Percentiles rank a stretch among this genome's conserved stretches.
Evolutionary conservation across 2,888 invertebrate species (phyloP).

Genomic region (Argyresthia goedartella): DNA sequence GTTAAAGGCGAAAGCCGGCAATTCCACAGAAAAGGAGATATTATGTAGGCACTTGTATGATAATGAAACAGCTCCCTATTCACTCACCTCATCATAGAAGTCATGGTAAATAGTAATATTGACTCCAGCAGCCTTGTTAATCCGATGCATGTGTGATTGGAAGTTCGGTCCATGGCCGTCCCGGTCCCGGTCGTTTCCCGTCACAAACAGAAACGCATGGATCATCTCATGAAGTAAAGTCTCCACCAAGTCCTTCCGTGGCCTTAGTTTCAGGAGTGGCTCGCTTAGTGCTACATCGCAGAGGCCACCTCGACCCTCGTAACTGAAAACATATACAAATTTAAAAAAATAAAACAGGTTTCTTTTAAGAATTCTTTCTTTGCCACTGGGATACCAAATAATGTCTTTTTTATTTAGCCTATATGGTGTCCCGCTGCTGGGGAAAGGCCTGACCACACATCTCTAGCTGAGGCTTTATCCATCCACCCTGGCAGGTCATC

Average conservation of each 20-base stretch:
- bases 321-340: conserved; percentile 45
- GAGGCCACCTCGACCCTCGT: conserved; percentile 78
- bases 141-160: conserved; percentile 91
- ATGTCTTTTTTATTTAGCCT: no score
- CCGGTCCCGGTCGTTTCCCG: conserved; percentile 85
- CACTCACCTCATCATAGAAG: conserved; percentile 92
- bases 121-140: conserved; percentile 88
- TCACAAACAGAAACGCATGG: conserved; percentile 95
- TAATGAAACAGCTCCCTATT: no score
- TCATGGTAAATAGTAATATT: conserved; percentile 94
- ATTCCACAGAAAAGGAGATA: no score
- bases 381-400: no score
- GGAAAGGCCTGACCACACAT: no score
- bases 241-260: conserved; percentile 95
- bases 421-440: no score
- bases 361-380: no score
- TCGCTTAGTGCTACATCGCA: conserved; percentile 90
- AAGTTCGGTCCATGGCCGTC: conserved; percentile 98
- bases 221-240: conserved; percentile 99
- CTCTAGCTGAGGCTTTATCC: no score
- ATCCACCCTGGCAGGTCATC: no score
- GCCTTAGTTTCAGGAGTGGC: conserved; percentile 91
- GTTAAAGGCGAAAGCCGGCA: no score
- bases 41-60: no score
- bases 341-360: no score